A percentile compares a stretch with the other conserved stretches of the same genome.
phyloP scores from a whole-genome alignment of 2,888 invertebrate species.

The Drosophila percnosoma region DNA sequence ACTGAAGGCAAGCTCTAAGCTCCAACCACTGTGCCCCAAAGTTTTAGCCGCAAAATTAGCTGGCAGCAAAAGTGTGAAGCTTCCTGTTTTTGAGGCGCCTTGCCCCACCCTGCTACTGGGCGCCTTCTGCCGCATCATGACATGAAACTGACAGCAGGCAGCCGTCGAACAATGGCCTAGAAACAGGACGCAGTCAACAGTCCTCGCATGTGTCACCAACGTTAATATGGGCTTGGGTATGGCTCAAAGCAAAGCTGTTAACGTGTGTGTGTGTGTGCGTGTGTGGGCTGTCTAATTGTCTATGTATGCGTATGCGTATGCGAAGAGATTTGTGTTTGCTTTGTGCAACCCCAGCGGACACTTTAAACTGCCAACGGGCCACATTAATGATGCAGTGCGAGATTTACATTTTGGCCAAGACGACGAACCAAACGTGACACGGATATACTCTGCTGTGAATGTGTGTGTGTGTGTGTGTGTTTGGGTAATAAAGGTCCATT shows the following conservation, averaged over 20 bases:
- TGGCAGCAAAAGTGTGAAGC: constrained; percentile 57
- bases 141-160: constrained; percentile 62
- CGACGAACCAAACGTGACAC: constrained; percentile 29
- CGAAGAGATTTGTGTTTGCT: constrained; percentile 44
- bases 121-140: constrained; percentile 20
- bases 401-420: constrained; percentile 67
- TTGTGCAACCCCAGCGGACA: constrained; percentile 65
- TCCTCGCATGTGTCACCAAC: constrained; percentile 35
- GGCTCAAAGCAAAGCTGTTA: constrained; percentile 60
- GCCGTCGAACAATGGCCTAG: constrained; percentile 59
- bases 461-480: constrained; percentile 9
- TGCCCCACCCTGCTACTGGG: constrained; percentile 7
- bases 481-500: constrained; percentile 62
- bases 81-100: constrained; percentile 54
- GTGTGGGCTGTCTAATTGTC: constrained; percentile 65
- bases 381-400: constrained; percentile 65
- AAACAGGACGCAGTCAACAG: constrained; percentile 28
- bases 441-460: constrained; percentile 12
- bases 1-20: background rate
- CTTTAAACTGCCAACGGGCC: constrained; percentile 69
- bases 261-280: constrained; percentile 32
- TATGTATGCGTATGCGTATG: constrained; percentile 31
- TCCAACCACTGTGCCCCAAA: constrained; percentile 27
- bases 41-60: constrained; percentile 63
- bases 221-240: constrained; percentile 35